Percentiles rank a stretch among this genome's conserved stretches.
Conservation (phyloP, 2,113 vertebrate species). For the Orientallactaga bullata region DNA sequence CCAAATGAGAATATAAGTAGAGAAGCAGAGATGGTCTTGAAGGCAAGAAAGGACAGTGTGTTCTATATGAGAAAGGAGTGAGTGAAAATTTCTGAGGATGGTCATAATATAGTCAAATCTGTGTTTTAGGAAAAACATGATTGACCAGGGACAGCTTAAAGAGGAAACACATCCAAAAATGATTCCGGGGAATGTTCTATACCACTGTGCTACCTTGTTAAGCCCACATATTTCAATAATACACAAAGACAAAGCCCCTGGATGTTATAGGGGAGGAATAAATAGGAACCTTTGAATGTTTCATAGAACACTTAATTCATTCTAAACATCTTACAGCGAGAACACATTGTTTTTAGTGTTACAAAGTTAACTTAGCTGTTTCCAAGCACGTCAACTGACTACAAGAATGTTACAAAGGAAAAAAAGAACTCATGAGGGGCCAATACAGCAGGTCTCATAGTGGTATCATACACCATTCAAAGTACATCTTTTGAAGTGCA, state of each 20-base stretch:
- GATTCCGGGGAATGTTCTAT: not conserved
- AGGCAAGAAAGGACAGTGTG: not conserved
- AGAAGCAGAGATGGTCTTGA: not conserved
- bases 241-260: not conserved
- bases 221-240: not conserved
- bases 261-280: not conserved
- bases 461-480: not conserved
- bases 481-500: not conserved
- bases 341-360: conserved; percentile 8
- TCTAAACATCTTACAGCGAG: not conserved
- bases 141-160: not conserved
- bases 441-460: not conserved
- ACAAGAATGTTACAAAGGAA: not conserved
- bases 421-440: not conserved
- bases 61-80: not conserved
- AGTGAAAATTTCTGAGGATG: not conserved
- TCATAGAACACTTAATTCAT: not conserved
- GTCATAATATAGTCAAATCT: not conserved
- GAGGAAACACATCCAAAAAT: not conserved
- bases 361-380: not conserved
- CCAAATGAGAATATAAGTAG: not conserved
- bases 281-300: not conserved
- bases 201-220: not conserved
- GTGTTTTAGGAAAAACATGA: not conserved
- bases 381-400: not conserved